A percentile compares a stretch with the other conserved stretches of the same genome.
phyloP scores from a whole-genome alignment of 2,888 invertebrate genomes.

The Coronaproctus castanopsis region DNA sequence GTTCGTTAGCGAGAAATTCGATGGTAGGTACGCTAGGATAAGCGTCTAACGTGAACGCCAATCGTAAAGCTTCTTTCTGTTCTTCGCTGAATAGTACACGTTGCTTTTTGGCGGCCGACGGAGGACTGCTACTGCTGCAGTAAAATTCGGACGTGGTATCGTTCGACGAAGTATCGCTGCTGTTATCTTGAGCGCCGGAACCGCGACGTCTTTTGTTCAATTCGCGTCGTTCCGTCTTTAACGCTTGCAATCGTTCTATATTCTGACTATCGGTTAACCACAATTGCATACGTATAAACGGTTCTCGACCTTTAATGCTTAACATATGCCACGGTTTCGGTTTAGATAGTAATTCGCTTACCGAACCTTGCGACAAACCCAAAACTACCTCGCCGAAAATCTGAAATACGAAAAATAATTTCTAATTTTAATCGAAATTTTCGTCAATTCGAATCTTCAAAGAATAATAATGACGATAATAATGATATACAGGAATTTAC shows the following conservation, averaged over 20 bases:
- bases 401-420: no score
- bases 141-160: constrained; percentile 78
- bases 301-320: constrained; percentile 91
- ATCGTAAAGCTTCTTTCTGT: constrained; percentile 84
- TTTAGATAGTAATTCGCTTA: constrained; percentile 88
- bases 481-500: no score
- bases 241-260: constrained; percentile 72
- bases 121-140: constrained; percentile 60
- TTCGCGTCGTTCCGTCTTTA: constrained; percentile 77
- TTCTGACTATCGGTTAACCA: constrained; percentile 93
- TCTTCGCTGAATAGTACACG: constrained; percentile 93
- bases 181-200: constrained; percentile 61
- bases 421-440: no score
- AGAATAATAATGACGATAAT: no score
- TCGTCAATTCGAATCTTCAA: no score
- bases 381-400: constrained; percentile 95
- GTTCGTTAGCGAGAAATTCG: constrained; percentile 78
- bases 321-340: constrained; percentile 99
- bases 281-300: constrained; percentile 86
- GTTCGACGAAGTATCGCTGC: constrained; percentile 69
- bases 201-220: constrained; percentile 75
- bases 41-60: constrained; percentile 88
- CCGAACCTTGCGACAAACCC: constrained; percentile 88
- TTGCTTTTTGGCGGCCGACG: constrained; percentile 78
- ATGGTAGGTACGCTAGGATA: constrained; percentile 94